Evolutionary conservation across 1,140 invertebrate genomes (phyloP).

Genomic region (Orchesella cincta): DNA sequence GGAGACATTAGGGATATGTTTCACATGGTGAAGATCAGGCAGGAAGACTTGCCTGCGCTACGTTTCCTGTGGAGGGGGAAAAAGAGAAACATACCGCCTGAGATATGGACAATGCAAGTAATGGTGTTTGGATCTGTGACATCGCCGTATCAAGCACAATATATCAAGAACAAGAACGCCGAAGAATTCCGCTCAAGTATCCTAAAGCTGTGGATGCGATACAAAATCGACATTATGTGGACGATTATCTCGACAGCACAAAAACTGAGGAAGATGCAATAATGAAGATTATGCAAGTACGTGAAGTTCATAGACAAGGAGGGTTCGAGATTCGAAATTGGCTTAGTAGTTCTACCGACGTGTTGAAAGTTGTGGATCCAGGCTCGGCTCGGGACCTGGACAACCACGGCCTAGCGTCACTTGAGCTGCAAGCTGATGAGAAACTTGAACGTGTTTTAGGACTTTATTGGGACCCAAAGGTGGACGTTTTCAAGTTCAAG

Average conservation of each 20-base stretch:
- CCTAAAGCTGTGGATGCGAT: neutral
- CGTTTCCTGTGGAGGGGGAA: slow-evolving; percentile 33
- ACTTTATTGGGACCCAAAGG: slow-evolving; percentile 28
- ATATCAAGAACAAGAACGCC: slow-evolving; percentile 19
- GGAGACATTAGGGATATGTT: slow-evolving; percentile 43
- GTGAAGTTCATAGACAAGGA: neutral
- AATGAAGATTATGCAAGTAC: neutral
- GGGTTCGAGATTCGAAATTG: neutral
- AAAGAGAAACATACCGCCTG: neutral
- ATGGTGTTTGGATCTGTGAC: slow-evolving; percentile 36
- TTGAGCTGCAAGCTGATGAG: neutral
- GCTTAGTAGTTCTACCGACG: neutral
- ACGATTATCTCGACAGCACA: neutral
- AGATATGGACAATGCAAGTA: slow-evolving; percentile 31
- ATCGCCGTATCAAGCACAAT: slow-evolving; percentile 23
- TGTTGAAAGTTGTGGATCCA: neutral
- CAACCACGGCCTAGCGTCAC: neutral
- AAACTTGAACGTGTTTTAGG: slow-evolving; percentile 31
- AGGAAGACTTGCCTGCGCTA: slow-evolving; percentile 24
- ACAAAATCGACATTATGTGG: neutral
- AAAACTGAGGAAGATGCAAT: neutral
- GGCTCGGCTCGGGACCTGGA: neutral
- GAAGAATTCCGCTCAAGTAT: neutral
- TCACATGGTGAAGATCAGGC: slow-evolving; percentile 33
- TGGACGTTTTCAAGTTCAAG: slow-evolving; percentile 23